Percentiles rank a stretch among this genome's conserved stretches.
phyloP scores from a whole-genome alignment of 1,140 invertebrate genomes.

The Pseudomyrmex concolor region DNA sequence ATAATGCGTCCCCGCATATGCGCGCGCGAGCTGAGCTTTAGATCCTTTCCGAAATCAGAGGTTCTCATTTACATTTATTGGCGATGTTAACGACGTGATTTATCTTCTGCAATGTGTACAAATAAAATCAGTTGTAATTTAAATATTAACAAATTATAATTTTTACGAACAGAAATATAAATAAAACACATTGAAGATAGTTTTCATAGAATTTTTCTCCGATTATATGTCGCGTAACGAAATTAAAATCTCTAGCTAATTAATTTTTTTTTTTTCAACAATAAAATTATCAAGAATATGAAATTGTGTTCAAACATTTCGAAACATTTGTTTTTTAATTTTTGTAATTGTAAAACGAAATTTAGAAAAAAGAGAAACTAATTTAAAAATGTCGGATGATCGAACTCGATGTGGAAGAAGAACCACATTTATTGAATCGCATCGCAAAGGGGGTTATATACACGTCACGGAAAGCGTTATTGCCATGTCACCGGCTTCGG shows the following conservation, averaged over 20 bases:
- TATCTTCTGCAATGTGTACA: too few species aligned
- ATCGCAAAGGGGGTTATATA: conserved; percentile 68
- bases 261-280: too few species aligned
- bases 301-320: neutral
- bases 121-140: too few species aligned
- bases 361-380: neutral
- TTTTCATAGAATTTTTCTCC: too few species aligned
- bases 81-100: too few species aligned
- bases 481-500: conserved; percentile 79
- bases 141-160: too few species aligned
- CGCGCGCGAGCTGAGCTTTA: conserved; percentile 59
- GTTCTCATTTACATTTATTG: conserved; percentile 50
- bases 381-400: neutral
- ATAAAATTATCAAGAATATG: too few species aligned
- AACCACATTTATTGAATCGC: conserved; percentile 56
- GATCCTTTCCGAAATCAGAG: conserved; percentile 59
- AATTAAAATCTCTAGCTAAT: too few species aligned
- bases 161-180: too few species aligned
- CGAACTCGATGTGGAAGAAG: conserved; percentile 17
- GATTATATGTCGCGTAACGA: too few species aligned
- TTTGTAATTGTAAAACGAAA: neutral
- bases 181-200: too few species aligned
- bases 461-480: conserved; percentile 78
- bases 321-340: neutral
- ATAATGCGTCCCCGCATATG: conserved; percentile 68